These are phyloP conservation scores for Athalia cordata DNA, from an alignment of 2,888 invertebrate genomes.

Conservation along the genomic window DNA sequence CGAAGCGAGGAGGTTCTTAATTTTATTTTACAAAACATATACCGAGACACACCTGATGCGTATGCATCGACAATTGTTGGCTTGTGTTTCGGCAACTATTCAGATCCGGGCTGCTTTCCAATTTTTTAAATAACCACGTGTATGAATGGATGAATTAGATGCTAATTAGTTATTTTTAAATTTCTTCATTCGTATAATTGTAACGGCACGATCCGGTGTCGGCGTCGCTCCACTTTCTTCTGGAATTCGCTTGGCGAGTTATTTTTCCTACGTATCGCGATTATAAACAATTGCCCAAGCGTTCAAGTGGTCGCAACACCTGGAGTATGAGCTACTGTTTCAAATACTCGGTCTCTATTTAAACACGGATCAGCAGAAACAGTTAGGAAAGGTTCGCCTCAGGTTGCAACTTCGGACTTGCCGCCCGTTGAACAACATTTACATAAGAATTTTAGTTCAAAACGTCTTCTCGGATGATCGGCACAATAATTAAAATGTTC, in stretches of 20 bases:
- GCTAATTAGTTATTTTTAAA: slow-evolving; percentile 4
- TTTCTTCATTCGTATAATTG: not conserved
- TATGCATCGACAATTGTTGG: not conserved
- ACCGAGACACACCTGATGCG: not conserved
- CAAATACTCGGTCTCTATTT: slow-evolving; percentile 7
- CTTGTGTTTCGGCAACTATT: not conserved
- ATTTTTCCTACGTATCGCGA: slow-evolving; percentile 26
- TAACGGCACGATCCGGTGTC: not conserved
- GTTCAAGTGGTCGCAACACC: no score
- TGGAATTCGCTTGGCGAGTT: slow-evolving; percentile 12
- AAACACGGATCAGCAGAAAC: slow-evolving; percentile 32
- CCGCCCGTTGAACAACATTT: not conserved
- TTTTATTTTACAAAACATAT: not conserved
- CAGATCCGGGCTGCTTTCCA: slow-evolving; percentile 1
- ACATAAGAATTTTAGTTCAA: not conserved
- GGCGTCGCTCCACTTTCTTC: slow-evolving; percentile 15
- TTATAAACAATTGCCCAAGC: not conserved
- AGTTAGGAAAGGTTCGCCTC: slow-evolving; percentile 20
- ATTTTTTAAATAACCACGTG: not conserved
- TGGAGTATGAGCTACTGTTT: not conserved
- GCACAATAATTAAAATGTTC: slow-evolving; percentile 14
- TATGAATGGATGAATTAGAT: not conserved
- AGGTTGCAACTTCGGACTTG: not conserved
- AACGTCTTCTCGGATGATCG: slow-evolving; percentile 20
- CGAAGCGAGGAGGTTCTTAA: not conserved